Percentiles rank a stretch among this genome's conserved stretches.
Conservation (phyloP, 2,113 vertebrate genomes). For the Ailuropoda melanoleuca region DNA sequence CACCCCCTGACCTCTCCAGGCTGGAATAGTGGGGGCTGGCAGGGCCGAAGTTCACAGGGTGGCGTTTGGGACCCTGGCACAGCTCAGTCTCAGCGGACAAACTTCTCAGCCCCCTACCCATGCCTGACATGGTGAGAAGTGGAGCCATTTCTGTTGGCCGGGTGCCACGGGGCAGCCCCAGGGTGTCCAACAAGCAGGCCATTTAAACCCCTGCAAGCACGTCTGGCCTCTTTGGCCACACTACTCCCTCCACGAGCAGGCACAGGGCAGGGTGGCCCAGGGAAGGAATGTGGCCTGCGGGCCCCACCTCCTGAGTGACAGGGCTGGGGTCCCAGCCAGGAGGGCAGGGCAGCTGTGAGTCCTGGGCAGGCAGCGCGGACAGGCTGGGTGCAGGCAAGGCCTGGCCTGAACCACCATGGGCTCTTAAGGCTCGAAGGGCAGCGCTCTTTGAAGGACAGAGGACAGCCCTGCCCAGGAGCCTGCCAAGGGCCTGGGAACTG, state of each 20-base stretch:
- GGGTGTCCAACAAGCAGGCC: neutral
- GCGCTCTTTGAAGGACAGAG: neutral
- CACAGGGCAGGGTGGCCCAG: neutral
- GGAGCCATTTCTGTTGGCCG: neutral
- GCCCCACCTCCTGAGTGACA: neutral
- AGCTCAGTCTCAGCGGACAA: fast-evolving
- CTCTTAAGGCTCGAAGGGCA: neutral
- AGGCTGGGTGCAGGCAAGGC: fast-evolving
- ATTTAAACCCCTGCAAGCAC: fast-evolving
- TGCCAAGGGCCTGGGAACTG: neutral
- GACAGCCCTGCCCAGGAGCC: neutral
- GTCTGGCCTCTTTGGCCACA: neutral
- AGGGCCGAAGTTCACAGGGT: neutral
- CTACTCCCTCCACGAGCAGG: neutral
- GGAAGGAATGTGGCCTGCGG: neutral
- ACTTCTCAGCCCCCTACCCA: neutral
- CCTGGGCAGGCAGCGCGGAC: neutral
- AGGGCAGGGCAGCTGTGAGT: neutral
- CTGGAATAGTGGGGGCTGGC: neutral
- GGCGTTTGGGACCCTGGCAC: neutral
- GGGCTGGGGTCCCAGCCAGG: neutral
- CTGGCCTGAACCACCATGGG: neutral
- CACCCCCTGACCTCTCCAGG: neutral
- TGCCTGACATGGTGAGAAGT: neutral
- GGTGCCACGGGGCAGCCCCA: neutral